phyloP scores from a whole-genome alignment of 53 echinoderm and acorn worm species.

The Mesocentrotus franciscanus region DNA sequence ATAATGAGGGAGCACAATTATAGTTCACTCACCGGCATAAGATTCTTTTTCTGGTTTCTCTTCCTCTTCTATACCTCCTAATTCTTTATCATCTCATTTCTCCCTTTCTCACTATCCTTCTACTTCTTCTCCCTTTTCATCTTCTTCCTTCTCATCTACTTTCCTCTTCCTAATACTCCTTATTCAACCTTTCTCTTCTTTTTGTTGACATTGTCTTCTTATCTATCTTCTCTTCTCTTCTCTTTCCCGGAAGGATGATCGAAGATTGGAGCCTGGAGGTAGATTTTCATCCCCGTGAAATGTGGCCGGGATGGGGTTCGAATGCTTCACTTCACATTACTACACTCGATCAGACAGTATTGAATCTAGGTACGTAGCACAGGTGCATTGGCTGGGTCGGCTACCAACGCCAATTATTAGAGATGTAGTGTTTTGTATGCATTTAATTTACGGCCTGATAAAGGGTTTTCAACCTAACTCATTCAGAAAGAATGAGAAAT shows the following conservation, averaged over 20 bases:
- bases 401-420: background rate
- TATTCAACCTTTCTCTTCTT: no score
- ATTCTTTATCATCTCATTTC: background rate
- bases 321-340: conserved; percentile 1
- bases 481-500: background rate
- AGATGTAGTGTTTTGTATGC: background rate
- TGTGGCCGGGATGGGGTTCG: background rate
- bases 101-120: background rate
- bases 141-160: no score
- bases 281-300: conserved; percentile 62
- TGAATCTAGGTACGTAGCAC: background rate
- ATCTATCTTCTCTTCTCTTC: background rate
- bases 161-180: background rate
- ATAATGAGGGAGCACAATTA: no score
- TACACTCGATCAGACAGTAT: background rate
- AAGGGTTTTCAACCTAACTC: no score
- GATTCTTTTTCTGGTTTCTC: background rate
- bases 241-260: background rate
- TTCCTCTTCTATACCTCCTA: background rate
- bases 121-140: background rate
- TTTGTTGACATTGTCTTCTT: background rate
- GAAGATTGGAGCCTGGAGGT: conserved; percentile 39
- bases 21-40: no score
- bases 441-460: background rate
- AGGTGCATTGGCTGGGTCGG: background rate